Evolutionary conservation across 2,888 invertebrate genomes (phyloP), one percentile per base, ranked within the genome.

Genomic region (Petrolisthes cinctipes): DNA sequence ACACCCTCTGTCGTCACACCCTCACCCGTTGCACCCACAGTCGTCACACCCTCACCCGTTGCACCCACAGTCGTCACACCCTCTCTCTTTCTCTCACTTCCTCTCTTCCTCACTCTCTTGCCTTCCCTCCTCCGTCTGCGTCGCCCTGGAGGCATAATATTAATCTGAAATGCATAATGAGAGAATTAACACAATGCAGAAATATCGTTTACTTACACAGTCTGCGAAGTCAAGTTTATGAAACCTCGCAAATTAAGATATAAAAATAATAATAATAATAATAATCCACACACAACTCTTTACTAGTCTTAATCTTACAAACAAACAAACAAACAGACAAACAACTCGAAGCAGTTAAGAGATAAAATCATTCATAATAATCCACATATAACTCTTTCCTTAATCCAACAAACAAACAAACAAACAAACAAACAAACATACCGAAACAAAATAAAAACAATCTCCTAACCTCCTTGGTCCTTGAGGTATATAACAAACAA

Each of bases 61-160:
- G n/a, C 37, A 37, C 37, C 0, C 37, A 1, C 37, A 37, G 37
- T 37, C 2, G 37, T 37, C 37, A 37, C 37, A 11, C 61, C 17
- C 61, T 61, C 61, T 61, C 61, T 61, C 61, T 61, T 17, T 3
- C 61, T 2, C 61, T 61, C 61, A 11, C 61, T 61, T 17, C 17
- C 61, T 61, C 61, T 61, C 61, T 61, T 17, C 3, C 61, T 61
- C 61, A 11, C 61, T 61, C 61, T 61, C 61, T 6, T 71, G 5
- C 14, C 7, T n/a, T 71, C 71, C 6, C 71, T 71, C 71, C 71
- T 71, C 7, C 20, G 14, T 20, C 20, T 71, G n/a, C 20, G 14
- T 14, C 71, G n/a, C 20, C 71, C 71, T 14, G 71, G 71, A n/a
- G 71, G 71, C 71, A 71, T 71, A 7, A 71, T 71, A n/a, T 71